Evolutionary conservation across 64 coral and sea anemone genomes (phyloP), one percentile per base, ranked within the genome.

Genomic region (Acropora tenuis): DNA sequence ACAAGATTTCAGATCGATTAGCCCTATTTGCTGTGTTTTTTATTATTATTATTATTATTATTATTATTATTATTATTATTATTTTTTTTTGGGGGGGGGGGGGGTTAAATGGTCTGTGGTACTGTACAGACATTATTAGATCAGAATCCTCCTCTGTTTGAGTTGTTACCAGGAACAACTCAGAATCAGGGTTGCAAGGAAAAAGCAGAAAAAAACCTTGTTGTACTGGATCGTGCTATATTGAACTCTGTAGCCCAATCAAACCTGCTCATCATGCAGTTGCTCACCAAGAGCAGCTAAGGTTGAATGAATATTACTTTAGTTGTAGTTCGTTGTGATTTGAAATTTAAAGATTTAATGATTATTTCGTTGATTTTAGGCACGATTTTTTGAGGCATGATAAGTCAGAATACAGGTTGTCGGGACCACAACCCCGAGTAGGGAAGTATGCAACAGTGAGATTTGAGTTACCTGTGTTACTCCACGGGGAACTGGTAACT

Each of bases 181-280:
- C 59, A 63, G 12, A 63, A 63, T 63, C 59, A 63, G 59, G 59
- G 59, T 63, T 63, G 6, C 59, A 63, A 63, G 15, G 59, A 73
- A 0, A 20, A 1, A 55, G 52, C 52, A 7, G 52, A 55, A 55
- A 0, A 42, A 6, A 30, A 30, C 30, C 30, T 30, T 41, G 55
- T 82, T 7, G 50, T 74, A 18, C 44, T 44, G 50, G 78, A 94
- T 59, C 79, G 7, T 8, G 30, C 5, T 40, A 89, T 84, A 83
- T 73, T 89, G 79, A 82, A 82, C 67, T 83, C 86, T 71, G 80
- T 83, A 11, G 92, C 86, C 9, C 84, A 93, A 73, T 88, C 92
- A 18, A 94, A 89, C 69, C 53, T 94, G 78, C 50, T 94, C 4
- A 83, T 89, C 20, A 88, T 84, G 78, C 86, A 94, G 86, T 55